Percentiles rank a stretch among this genome's conserved stretches.
These are phyloP conservation scores for Trichechus manatus DNA, from an alignment of 2,113 vertebrate species.

Conservation along the genomic window DNA sequence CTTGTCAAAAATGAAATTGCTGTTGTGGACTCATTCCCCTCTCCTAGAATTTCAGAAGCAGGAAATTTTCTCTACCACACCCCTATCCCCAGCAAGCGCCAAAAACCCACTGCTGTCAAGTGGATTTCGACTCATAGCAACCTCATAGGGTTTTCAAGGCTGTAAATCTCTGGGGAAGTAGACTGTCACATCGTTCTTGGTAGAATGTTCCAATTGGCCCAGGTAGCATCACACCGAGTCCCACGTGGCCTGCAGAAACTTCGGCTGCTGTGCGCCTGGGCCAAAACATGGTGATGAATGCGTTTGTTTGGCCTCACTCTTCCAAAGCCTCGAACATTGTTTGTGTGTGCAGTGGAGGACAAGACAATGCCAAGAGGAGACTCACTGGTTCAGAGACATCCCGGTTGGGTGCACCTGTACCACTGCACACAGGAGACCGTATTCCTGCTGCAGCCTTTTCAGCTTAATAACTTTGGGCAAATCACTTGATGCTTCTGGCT, in stretches of 20 bases:
- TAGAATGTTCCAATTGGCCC: background rate
- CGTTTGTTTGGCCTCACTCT: background rate
- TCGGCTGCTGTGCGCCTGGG: background rate
- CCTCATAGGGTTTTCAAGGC: too few relatives aligned
- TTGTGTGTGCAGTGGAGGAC: too few relatives aligned
- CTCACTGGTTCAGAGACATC: background rate
- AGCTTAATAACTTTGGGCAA: background rate
- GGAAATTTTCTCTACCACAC: background rate
- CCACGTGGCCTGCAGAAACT: background rate
- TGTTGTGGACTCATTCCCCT: background rate
- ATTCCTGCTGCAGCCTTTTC: background rate
- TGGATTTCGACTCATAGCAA: too few relatives aligned
- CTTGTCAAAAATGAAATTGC: background rate
- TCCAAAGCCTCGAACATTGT: too few relatives aligned
- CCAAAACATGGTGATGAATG: background rate
- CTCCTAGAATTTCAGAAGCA: background rate
- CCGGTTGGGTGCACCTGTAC: background rate
- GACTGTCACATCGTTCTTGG: background rate
- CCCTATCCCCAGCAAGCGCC: background rate
- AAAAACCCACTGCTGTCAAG: too few relatives aligned
- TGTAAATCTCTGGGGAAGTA: too few relatives aligned
- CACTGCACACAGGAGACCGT: background rate
- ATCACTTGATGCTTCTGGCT: background rate
- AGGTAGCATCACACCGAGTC: background rate
- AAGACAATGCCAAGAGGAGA: background rate